phyloP scores from a whole-genome alignment of 2,797 vertebrate species.

The Menidia menidia region DNA sequence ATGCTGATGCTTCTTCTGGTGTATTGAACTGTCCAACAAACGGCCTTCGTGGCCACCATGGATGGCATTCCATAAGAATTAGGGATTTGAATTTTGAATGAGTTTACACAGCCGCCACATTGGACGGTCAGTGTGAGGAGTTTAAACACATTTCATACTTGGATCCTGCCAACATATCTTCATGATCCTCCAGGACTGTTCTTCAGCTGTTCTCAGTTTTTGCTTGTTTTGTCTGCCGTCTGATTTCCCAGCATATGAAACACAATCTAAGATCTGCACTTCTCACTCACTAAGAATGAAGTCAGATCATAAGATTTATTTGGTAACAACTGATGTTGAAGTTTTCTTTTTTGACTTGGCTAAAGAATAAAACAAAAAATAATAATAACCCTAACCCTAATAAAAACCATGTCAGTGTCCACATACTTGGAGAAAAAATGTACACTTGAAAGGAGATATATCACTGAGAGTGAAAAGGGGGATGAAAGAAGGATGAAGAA shows the following conservation, averaged over 20 bases:
- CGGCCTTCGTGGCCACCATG: neutral
- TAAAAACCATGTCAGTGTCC: neutral
- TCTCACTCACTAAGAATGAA: neutral
- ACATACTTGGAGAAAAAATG: neutral
- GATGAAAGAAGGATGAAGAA: constrained; percentile 14
- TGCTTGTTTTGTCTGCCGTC: neutral
- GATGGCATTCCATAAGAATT: neutral
- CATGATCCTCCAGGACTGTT: neutral
- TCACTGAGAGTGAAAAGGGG: neutral
- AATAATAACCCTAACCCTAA: too few species aligned
- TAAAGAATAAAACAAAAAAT: neutral
- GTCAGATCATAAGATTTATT: neutral
- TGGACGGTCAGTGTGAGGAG: neutral
- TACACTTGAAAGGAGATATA: constrained; percentile 2
- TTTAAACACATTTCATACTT: neutral
- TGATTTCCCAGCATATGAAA: constrained; percentile 9
- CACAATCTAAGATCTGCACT: neutral
- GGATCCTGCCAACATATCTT: neutral
- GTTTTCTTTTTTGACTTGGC: neutral
- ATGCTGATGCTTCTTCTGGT: neutral
- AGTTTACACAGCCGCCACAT: neutral
- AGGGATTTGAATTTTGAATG: neutral
- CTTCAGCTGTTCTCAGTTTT: neutral
- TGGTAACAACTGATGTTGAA: neutral
- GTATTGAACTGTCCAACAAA: neutral